Percentiles rank a stretch among this genome's conserved stretches.
These are phyloP conservation scores for Catharus bicknelli DNA, from an alignment of 2,113 vertebrate genomes.

Conservation along the genomic window DNA sequence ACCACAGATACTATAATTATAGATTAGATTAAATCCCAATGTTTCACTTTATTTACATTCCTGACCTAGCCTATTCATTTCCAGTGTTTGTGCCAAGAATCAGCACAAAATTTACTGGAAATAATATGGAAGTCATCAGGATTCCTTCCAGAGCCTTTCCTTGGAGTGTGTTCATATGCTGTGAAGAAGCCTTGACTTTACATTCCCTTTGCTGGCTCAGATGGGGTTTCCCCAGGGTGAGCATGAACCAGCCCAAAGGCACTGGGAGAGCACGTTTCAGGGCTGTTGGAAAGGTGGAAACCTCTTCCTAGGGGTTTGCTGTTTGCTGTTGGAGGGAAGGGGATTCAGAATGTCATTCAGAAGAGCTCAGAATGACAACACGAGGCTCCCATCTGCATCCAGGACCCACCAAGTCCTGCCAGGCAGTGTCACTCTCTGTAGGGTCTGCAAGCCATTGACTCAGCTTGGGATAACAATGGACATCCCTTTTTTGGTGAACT, in stretches of 20 bases:
- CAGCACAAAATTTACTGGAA: conserved; percentile 76
- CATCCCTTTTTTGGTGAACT: neutral
- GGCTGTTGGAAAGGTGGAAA: neutral
- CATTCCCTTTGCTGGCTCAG: conserved; percentile 10
- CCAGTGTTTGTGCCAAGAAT: conserved; percentile 72
- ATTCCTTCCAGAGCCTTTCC: conserved; percentile 65
- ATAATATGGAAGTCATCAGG: conserved; percentile 72
- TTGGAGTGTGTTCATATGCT: conserved; percentile 35
- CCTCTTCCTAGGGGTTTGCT: neutral
- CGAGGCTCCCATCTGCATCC: neutral
- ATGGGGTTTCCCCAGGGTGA: neutral
- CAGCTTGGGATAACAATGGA: neutral
- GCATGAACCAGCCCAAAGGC: neutral
- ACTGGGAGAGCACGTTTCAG: neutral
- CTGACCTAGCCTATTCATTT: conserved; percentile 72
- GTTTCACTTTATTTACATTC: conserved; percentile 77
- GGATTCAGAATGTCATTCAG: neutral
- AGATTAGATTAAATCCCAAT: conserved; percentile 70
- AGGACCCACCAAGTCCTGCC: neutral
- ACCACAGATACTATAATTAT: conserved; percentile 68
- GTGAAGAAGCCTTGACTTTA: conserved; percentile 18
- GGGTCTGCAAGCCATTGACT: neutral
- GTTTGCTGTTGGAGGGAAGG: neutral
- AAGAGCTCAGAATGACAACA: neutral
- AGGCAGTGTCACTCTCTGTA: neutral